Evolutionary conservation across 2,888 invertebrate species (phyloP).

Genomic region (Syrista parreyssii): DNA sequence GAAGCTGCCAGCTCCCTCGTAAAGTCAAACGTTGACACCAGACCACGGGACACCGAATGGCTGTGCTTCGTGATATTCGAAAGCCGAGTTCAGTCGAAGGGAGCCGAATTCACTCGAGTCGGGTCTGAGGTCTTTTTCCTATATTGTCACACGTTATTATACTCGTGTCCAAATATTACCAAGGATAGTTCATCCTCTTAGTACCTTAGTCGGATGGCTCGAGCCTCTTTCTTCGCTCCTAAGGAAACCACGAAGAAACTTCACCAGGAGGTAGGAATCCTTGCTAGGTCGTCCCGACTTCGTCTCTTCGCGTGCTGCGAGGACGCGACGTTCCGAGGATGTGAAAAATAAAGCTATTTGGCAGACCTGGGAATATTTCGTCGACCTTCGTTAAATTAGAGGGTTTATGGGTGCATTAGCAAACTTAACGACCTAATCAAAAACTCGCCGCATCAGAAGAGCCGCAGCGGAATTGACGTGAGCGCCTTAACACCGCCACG

Average conservation of each 20-base stretch:
- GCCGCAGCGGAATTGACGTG: constrained; percentile 41
- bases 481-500: constrained; percentile 45
- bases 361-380: constrained; percentile 8
- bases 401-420: constrained; percentile 53
- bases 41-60: constrained; percentile 15
- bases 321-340: neutral
- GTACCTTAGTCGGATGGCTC: neutral
- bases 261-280: neutral
- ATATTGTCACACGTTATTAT: constrained; percentile 16
- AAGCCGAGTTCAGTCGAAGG: neutral
- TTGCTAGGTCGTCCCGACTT: neutral
- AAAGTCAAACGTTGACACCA: constrained; percentile 64
- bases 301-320: neutral
- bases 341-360: neutral
- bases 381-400: constrained; percentile 52
- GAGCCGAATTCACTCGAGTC: no score
- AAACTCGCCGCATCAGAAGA: constrained; percentile 41
- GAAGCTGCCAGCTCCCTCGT: constrained; percentile 59
- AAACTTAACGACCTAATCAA: constrained; percentile 64
- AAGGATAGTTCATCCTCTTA: neutral
- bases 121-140: constrained; percentile 10
- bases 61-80: neutral
- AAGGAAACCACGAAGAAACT: neutral
- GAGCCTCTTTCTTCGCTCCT: neutral
- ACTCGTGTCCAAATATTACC: constrained; percentile 10